Evolutionary conservation across 2,797 vertebrate species (phyloP).

Genomic region (Myotis findleyi): DNA sequence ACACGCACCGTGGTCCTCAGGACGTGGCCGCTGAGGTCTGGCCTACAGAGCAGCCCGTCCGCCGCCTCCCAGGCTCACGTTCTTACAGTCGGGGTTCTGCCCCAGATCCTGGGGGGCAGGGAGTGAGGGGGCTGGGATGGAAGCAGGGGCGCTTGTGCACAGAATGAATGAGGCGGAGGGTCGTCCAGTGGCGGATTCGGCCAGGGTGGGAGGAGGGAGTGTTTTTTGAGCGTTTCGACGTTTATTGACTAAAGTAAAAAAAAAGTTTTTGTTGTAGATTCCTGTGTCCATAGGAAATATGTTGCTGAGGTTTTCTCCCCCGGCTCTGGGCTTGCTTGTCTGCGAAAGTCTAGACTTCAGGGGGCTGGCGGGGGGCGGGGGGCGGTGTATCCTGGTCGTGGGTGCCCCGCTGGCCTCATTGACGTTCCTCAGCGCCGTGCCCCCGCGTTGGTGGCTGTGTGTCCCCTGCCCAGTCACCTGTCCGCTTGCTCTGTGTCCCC

Average conservation of each 20-base stretch:
- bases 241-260: not conserved
- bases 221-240: not conserved
- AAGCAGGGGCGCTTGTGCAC: not conserved
- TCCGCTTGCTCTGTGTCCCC: too few species aligned
- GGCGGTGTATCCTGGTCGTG: accelerated
- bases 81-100: not conserved
- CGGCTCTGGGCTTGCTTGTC: not conserved
- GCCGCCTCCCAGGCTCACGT: not conserved
- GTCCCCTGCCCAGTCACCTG: too few species aligned
- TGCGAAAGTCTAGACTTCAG: not conserved
- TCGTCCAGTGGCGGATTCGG: not conserved
- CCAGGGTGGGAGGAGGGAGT: not conserved
- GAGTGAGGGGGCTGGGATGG: not conserved
- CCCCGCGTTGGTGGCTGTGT: too few species aligned
- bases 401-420: not conserved
- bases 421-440: too few species aligned
- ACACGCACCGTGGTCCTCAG: not conserved
- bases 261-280: not conserved
- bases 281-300: not conserved
- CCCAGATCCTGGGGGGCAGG: not conserved
- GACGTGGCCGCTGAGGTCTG: not conserved
- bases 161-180: not conserved
- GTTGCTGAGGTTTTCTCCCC: not conserved
- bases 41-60: not conserved
- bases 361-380: too few species aligned